Conservation (phyloP, 2,888 invertebrate genomes). For the Eugnorisma glareosa region DNA sequence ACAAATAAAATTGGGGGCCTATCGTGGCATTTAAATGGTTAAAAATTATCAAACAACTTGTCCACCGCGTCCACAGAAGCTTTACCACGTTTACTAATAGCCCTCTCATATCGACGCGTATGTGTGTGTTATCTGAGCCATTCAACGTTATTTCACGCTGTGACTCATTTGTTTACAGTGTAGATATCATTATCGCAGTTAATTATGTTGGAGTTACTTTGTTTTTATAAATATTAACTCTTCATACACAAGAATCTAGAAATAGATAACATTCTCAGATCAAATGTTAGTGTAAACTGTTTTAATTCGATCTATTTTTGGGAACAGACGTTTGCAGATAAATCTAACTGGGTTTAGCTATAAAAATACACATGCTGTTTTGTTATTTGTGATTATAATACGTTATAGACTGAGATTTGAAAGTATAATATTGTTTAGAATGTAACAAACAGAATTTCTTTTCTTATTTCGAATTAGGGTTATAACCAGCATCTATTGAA, state of each 20-base stretch:
- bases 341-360: constrained; percentile 9
- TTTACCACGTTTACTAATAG: constrained; percentile 18
- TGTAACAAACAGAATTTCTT: constrained; percentile 2
- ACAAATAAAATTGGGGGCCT: not conserved
- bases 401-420: constrained; percentile 1
- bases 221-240: constrained; percentile 58
- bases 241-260: constrained; percentile 7
- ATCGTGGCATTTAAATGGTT: not conserved
- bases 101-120: constrained; percentile 11
- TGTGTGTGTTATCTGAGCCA: constrained; percentile 31
- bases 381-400: constrained; percentile 32
- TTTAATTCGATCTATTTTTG: constrained; percentile 35
- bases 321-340: not conserved
- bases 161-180: constrained; percentile 72
- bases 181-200: constrained; percentile 47
- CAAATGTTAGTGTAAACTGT: constrained; percentile 30
- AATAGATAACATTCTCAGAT: constrained; percentile 25
- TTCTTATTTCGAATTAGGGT: not conserved
- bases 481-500: not conserved
- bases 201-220: constrained; percentile 51
- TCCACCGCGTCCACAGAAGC: constrained; percentile 17
- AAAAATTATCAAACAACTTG: constrained; percentile 1
- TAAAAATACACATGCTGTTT: constrained; percentile 30
- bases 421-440: constrained; percentile 10
- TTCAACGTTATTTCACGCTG: constrained; percentile 25